Percentiles rank a stretch among this genome's conserved stretches.
phyloP scores from a whole-genome alignment of 2,888 invertebrate genomes.

The Ceramica pisi region DNA sequence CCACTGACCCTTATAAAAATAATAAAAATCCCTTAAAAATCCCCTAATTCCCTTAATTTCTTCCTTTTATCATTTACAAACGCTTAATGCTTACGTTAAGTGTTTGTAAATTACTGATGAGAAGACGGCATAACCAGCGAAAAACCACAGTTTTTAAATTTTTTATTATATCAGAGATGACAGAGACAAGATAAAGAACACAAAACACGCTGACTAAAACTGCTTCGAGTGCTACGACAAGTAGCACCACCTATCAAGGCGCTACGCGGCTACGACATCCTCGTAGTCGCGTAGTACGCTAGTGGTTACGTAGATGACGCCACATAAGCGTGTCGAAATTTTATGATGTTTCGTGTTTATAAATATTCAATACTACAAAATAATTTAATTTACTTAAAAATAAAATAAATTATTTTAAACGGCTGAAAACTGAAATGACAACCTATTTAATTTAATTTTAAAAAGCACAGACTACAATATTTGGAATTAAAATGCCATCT shows the following conservation, averaged over 20 bases:
- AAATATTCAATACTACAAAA: not conserved
- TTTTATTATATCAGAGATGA: no score
- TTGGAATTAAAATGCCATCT: slow-evolving; percentile 12
- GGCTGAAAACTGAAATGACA: no score
- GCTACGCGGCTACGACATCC: not conserved
- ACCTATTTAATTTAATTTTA: not conserved
- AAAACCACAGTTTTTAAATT: no score
- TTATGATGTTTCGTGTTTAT: not conserved
- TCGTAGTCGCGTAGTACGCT: not conserved
- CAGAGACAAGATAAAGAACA: no score
- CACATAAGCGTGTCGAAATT: not conserved
- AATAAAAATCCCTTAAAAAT: no score
- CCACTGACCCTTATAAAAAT: no score
- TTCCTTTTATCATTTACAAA: no score
- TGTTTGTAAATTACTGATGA: no score
- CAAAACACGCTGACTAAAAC: no score
- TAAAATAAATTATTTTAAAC: not conserved
- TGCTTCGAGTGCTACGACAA: slow-evolving; percentile 4
- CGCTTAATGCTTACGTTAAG: no score
- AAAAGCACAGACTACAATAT: not conserved
- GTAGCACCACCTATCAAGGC: slow-evolving; percentile 24
- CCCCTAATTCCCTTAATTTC: no score
- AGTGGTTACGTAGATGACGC: slow-evolving; percentile 12
- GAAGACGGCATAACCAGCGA: no score
- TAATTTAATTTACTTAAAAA: not conserved